Conservation (phyloP, 2,888 invertebrate species). For the Euzophera pinguis region DNA sequence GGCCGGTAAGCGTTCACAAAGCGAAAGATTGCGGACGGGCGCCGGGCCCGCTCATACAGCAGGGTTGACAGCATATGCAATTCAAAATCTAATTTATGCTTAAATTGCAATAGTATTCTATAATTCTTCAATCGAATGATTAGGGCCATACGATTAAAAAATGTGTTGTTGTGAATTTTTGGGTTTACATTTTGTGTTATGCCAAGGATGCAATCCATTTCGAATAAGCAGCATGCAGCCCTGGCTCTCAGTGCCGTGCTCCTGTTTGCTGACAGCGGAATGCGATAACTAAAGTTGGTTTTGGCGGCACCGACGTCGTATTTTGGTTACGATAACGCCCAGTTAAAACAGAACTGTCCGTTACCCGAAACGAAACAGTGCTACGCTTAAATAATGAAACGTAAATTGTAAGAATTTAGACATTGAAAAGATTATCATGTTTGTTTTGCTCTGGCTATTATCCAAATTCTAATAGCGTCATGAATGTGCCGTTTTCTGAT, state of each 20-base stretch:
- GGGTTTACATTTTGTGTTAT: neutral
- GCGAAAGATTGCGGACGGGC: conserved; percentile 57
- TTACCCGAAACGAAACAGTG: conserved; percentile 32
- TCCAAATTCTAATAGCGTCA: conserved; percentile 34
- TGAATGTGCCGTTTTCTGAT: conserved; percentile 21
- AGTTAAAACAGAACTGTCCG: conserved; percentile 42
- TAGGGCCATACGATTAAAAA: too few species aligned
- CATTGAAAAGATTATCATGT: conserved; percentile 23
- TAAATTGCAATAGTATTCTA: too few species aligned
- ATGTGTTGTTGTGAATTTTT: neutral
- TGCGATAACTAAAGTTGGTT: conserved; percentile 71
- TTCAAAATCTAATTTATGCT: neutral
- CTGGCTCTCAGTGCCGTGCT: conserved; percentile 37
- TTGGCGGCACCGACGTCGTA: conserved; percentile 50
- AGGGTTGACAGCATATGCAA: neutral
- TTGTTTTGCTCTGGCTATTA: conserved; percentile 31
- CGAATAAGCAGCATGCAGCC: neutral
- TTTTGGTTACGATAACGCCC: conserved; percentile 55
- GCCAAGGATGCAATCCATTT: neutral
- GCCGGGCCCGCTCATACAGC: conserved; percentile 31
- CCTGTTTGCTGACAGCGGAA: conserved; percentile 69
- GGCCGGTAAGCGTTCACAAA: conserved; percentile 59
- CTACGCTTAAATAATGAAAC: conserved; percentile 29
- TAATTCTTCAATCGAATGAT: too few species aligned
- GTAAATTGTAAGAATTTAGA: conserved; percentile 26